These are phyloP conservation scores for Palaemon carinicauda DNA, from an alignment of 1,140 invertebrate species.

Conservation along the genomic window DNA sequence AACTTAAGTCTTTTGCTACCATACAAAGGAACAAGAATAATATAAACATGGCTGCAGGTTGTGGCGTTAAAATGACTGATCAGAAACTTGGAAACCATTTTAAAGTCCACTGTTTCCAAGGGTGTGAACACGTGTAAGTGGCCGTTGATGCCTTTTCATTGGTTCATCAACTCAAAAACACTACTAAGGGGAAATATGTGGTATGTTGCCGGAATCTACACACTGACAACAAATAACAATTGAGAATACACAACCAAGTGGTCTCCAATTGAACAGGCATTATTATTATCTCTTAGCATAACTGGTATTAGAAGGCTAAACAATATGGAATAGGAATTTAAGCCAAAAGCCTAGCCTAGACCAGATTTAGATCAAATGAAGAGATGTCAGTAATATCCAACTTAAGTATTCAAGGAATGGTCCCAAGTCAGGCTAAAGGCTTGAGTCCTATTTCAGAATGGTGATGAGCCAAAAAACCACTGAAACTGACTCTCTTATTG, in stretches of 20 bases:
- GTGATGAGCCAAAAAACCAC: slow-evolving; percentile 35
- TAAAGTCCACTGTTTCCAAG: background rate
- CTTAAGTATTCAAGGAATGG: too few relatives aligned
- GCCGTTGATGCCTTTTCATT: background rate
- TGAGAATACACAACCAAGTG: slow-evolving; percentile 31
- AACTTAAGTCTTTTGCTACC: background rate
- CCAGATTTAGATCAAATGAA: too few relatives aligned
- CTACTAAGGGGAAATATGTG: slow-evolving; percentile 41
- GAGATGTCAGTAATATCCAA: too few relatives aligned
- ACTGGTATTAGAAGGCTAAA: slow-evolving; percentile 6
- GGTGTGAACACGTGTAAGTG: background rate
- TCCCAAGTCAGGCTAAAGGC: too few relatives aligned
- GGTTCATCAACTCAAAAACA: slow-evolving; percentile 31
- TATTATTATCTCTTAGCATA: slow-evolving; percentile 35
- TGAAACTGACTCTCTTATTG: slow-evolving; percentile 47
- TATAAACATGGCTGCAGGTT: slow-evolving; percentile 41
- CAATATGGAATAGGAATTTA: too few relatives aligned
- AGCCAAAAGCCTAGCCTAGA: too few relatives aligned
- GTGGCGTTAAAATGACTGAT: slow-evolving; percentile 37
- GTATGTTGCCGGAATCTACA: slow-evolving; percentile 38
- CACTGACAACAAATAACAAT: slow-evolving; percentile 47
- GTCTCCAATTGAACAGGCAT: slow-evolving; percentile 41
- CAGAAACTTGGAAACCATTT: slow-evolving; percentile 40
- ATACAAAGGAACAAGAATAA: slow-evolving; percentile 38
- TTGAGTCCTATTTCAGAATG: background rate